phyloP scores from a whole-genome alignment of 1,140 invertebrate species.

The Cotesia chilonis region DNA sequence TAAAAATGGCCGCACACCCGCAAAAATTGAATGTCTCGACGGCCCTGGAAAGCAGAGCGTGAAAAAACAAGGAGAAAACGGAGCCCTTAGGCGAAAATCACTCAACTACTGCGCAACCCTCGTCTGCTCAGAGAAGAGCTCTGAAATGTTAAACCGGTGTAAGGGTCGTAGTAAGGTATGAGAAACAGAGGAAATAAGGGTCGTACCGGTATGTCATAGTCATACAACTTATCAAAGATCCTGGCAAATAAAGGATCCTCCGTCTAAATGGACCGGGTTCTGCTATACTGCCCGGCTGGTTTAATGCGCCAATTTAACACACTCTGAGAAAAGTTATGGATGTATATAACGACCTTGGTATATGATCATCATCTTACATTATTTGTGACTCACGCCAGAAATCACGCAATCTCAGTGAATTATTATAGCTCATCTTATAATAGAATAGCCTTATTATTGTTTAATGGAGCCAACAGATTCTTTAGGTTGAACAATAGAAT shows the following conservation, averaged over 20 bases:
- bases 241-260: conserved; percentile 30
- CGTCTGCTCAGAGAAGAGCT: neutral
- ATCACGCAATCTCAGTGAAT: conserved; percentile 17
- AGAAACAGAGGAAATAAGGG: conserved; percentile 29
- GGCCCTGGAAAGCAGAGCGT: conserved; percentile 8
- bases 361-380: conserved; percentile 6
- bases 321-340: conserved; percentile 25
- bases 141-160: neutral
- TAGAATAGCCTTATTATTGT: neutral
- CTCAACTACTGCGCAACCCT: conserved; percentile 5
- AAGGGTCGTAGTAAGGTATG: conserved; percentile 6
- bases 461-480: conserved; percentile 12
- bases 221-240: conserved; percentile 37
- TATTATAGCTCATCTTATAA: conserved; percentile 4
- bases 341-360: neutral
- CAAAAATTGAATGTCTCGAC: neutral
- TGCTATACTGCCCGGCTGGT: conserved; percentile 14
- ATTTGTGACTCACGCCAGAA: conserved; percentile 14
- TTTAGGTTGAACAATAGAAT: neutral
- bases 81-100: too few relatives aligned
- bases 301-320: conserved; percentile 40
- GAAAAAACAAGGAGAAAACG: neutral
- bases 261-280: neutral
- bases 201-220: conserved; percentile 19
- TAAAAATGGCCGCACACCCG: neutral